phyloP scores from a whole-genome alignment of 2,888 invertebrate genomes.

The Apoda limacodes region DNA sequence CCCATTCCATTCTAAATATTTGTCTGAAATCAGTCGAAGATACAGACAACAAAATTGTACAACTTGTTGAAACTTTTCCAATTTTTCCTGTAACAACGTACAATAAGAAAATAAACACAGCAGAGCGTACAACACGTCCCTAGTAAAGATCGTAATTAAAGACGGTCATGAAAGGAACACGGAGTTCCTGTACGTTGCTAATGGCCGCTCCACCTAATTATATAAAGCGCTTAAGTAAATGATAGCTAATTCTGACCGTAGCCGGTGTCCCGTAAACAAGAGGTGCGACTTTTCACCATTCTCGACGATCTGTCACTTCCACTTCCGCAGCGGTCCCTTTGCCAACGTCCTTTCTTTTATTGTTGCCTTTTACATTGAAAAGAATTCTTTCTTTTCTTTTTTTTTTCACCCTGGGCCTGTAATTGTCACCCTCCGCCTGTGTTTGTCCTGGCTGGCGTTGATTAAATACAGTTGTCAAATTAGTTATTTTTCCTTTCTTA shows the following conservation, averaged over 20 bases:
- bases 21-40: too few relatives aligned
- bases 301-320: slow-evolving; percentile 66
- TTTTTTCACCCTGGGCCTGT: slow-evolving; percentile 45
- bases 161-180: slow-evolving; percentile 45
- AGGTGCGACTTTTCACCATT: slow-evolving; percentile 68
- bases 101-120: slow-evolving; percentile 1
- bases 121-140: slow-evolving; percentile 19
- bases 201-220: slow-evolving; percentile 61
- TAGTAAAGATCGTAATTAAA: slow-evolving; percentile 45
- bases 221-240: slow-evolving; percentile 68
- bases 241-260: slow-evolving; percentile 60
- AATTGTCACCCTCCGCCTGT: slow-evolving; percentile 61
- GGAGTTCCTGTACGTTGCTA: slow-evolving; percentile 48
- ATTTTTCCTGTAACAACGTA: too few relatives aligned
- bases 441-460: slow-evolving; percentile 51
- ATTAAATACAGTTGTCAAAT: slow-evolving; percentile 60
- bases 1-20: too few relatives aligned
- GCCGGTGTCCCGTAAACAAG: slow-evolving; percentile 58
- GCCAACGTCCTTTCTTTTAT: slow-evolving; percentile 51
- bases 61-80: too few relatives aligned
- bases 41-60: too few relatives aligned
- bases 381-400: slow-evolving; percentile 52
- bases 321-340: slow-evolving; percentile 53
- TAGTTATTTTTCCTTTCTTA: slow-evolving; percentile 44
- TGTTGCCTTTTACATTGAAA: slow-evolving; percentile 61